phyloP scores from a whole-genome alignment of 92 coral and sea anemone species.

The Palythoa heliodiscus region DNA sequence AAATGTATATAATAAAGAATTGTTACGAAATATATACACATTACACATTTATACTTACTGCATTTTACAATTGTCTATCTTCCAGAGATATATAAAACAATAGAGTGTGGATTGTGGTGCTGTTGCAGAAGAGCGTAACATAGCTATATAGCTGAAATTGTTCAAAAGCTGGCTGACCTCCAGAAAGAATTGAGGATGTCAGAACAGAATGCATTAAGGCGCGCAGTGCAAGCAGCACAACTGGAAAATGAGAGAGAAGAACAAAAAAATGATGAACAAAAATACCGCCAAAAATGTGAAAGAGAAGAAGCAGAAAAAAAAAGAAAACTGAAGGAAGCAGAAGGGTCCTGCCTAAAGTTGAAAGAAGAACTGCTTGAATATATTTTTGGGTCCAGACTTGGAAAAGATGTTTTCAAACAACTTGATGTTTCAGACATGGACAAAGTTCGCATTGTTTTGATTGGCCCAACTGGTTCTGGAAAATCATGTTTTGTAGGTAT shows the following conservation, averaged over 20 bases:
- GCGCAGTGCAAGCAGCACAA: constrained; percentile 11
- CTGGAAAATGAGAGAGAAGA: constrained; percentile 35
- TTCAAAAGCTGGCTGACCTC: constrained; percentile 42
- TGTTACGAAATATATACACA: too few species aligned
- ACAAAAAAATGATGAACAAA: constrained; percentile 21
- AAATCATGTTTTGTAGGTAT: constrained; percentile 80
- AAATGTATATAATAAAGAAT: too few species aligned
- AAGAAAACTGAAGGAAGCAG: background rate
- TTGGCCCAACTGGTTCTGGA: constrained; percentile 89
- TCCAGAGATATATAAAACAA: constrained; percentile 55
- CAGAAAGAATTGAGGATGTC: constrained; percentile 31
- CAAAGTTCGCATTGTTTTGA: constrained; percentile 64
- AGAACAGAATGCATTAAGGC: background rate
- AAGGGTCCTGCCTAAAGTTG: constrained; percentile 20
- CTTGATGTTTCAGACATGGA: constrained; percentile 65
- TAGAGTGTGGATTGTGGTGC: constrained; percentile 63
- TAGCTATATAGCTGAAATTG: constrained; percentile 64
- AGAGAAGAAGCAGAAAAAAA: constrained; percentile 55
- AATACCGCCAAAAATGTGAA: constrained; percentile 26
- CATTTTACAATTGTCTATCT: background rate
- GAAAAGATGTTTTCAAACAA: constrained; percentile 46
- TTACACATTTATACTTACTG: too few species aligned
- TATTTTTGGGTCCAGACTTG: constrained; percentile 56
- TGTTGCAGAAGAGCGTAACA: constrained; percentile 38
- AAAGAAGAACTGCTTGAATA: constrained; percentile 57